Percentiles rank a stretch among this genome's conserved stretches.
These are phyloP conservation scores for Merops nubicus DNA, from an alignment of 2,113 vertebrate species.

Conservation along the genomic window DNA sequence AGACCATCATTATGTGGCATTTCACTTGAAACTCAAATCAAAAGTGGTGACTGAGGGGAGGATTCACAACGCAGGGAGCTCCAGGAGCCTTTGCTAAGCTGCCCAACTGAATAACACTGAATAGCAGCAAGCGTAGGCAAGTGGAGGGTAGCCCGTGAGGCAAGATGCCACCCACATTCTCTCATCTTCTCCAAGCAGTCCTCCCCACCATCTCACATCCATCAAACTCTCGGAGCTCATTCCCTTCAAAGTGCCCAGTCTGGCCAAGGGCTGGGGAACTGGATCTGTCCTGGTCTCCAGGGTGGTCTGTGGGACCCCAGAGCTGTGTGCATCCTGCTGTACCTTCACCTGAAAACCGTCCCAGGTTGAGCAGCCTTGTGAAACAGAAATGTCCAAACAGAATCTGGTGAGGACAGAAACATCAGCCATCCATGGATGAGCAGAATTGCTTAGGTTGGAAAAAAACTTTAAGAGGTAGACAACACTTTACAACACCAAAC, in stretches of 20 bases:
- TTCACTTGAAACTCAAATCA: not conserved
- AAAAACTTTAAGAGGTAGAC: not conserved
- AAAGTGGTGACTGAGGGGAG: not conserved
- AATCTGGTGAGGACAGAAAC: not conserved
- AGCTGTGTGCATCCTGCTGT: not conserved
- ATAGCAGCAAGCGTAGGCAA: fast-evolving
- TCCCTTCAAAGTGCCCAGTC: not conserved
- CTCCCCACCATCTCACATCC: not conserved
- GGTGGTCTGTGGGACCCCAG: not conserved
- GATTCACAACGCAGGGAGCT: not conserved
- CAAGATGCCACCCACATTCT: not conserved
- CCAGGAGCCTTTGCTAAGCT: not conserved
- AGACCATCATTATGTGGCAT: not conserved
- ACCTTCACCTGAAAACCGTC: not conserved
- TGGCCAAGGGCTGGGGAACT: not conserved
- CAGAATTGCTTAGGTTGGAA: not conserved
- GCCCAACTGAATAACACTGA: not conserved
- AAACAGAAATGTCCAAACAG: not conserved
- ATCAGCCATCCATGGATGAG: fast-evolving
- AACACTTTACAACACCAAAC: too few species aligned
- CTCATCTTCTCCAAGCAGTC: not conserved
- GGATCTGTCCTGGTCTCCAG: not conserved
- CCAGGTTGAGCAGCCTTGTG: not conserved
- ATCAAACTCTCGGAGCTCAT: not conserved
- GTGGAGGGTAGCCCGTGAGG: fast-evolving